Conservation (phyloP, 1,140 invertebrate species). For the Eriosoma lanigerum region DNA sequence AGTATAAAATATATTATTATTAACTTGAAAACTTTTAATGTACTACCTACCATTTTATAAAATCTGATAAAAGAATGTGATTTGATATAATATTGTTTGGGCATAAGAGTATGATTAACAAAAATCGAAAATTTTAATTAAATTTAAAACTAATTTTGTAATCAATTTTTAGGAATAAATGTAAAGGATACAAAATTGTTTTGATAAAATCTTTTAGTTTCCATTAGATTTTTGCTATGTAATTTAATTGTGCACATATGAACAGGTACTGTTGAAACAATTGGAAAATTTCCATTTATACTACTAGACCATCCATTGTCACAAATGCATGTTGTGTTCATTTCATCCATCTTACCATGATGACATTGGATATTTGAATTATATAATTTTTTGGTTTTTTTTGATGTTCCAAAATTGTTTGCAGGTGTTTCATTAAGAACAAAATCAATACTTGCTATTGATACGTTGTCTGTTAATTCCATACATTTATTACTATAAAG, state of each 20-base stretch:
- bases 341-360: neutral
- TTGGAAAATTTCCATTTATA: neutral
- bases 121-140: no score
- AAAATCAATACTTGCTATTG: neutral
- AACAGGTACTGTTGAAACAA: neutral
- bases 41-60: no score
- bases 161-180: no score
- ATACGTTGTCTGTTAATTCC: neutral
- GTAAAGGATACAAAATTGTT: conserved; percentile 1
- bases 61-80: no score
- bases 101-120: no score
- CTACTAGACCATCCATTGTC: neutral
- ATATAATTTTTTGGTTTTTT: neutral
- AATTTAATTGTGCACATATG: neutral
- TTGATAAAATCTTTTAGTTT: no score
- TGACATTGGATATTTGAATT: conserved; percentile 10
- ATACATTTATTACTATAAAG: neutral
- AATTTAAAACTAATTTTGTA: no score
- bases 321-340: neutral
- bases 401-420: no score
- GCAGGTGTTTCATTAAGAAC: neutral
- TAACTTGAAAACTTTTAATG: no score
- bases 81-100: no score
- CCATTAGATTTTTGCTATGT: neutral
- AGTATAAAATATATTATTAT: no score